A percentile compares a stretch with the other conserved stretches of the same genome.
These are phyloP conservation scores for Diglossa brunneiventris DNA, from an alignment of 2,113 vertebrate species.

Conservation along the genomic window DNA sequence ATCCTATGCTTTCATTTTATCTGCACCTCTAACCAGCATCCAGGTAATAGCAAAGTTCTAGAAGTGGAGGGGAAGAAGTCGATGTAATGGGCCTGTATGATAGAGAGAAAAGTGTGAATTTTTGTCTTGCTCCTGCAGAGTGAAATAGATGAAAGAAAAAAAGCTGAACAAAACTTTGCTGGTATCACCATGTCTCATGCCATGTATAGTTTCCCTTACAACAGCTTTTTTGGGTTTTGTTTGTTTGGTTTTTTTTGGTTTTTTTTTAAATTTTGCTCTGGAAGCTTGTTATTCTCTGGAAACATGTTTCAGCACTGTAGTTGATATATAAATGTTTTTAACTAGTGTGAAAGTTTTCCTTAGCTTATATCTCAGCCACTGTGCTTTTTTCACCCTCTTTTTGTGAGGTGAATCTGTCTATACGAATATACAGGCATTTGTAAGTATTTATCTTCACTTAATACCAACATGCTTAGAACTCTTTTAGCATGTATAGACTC, in stretches of 20 bases:
- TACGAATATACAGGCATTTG: not conserved
- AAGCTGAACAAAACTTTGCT: not conserved
- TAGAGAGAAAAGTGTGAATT: not conserved
- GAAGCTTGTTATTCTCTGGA: not conserved
- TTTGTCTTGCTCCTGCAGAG: not conserved
- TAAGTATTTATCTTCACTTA: not conserved
- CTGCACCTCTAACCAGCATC: not conserved
- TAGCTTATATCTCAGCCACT: not conserved
- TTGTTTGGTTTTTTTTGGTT: not conserved
- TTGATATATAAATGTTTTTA: not conserved
- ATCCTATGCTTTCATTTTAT: not conserved
- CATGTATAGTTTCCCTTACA: not conserved
- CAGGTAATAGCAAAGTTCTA: not conserved
- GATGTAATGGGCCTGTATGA: not conserved
- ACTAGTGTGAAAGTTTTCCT: not conserved
- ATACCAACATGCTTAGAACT: not conserved
- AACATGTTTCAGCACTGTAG: not conserved
- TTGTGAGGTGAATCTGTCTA: not conserved
- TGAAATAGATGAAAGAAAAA: not conserved
- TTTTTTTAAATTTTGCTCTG: not conserved
- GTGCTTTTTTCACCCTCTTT: not conserved
- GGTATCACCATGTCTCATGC: not conserved
- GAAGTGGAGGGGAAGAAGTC: not conserved
- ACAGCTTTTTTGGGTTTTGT: no score
- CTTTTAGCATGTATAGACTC: not conserved